These are phyloP conservation scores for Acanthisitta chloris DNA, from an alignment of 2,113 vertebrate genomes.

Conservation along the genomic window DNA sequence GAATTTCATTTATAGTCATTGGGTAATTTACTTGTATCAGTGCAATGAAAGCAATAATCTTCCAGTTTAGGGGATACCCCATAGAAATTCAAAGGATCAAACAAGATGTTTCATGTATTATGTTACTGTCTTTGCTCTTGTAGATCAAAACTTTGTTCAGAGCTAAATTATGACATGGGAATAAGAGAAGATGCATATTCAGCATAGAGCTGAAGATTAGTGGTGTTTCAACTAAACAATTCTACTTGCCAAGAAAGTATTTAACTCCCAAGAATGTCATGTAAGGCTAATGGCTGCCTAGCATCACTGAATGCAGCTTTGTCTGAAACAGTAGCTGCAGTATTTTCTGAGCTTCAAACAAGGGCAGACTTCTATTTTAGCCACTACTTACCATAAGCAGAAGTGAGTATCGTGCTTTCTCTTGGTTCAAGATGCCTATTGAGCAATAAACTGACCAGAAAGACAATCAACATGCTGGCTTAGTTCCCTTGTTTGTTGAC, in stretches of 20 bases:
- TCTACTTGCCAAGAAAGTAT: neutral
- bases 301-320: neutral
- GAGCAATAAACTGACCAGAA: neutral
- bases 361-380: neutral
- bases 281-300: neutral
- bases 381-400: rapidly evolving
- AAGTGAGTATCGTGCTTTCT: neutral
- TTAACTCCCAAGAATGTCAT: neutral
- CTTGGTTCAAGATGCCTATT: neutral
- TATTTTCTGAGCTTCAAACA: neutral
- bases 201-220: neutral
- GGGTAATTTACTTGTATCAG: neutral
- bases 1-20: neutral
- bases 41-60: neutral
- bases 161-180: neutral
- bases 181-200: neutral
- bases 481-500: neutral
- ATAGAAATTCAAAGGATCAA: neutral
- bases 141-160: neutral
- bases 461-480: neutral
- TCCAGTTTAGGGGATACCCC: neutral
- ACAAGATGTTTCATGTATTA: neutral
- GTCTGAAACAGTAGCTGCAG: neutral
- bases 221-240: neutral
- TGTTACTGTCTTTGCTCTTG: neutral